Conservation (phyloP, 2,888 invertebrate species). For the Melangyna quadrimaculata region DNA sequence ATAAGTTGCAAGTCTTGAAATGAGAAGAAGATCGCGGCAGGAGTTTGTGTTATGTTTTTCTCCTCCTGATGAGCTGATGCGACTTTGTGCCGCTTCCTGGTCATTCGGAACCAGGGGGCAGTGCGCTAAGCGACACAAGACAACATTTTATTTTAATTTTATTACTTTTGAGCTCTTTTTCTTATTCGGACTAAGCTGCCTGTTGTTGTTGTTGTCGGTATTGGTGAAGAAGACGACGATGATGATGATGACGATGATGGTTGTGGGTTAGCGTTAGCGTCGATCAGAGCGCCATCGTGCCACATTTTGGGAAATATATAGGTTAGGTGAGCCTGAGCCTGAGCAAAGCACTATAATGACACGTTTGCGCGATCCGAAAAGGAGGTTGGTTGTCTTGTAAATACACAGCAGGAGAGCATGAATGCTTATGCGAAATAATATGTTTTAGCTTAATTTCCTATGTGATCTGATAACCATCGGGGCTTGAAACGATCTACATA, state of each 20-base stretch:
- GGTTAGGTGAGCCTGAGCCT: conserved; percentile 44
- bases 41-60: not conserved
- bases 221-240: not conserved
- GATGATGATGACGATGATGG: not conserved
- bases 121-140: conserved; percentile 11
- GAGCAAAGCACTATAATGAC: conserved; percentile 47
- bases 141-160: conserved; percentile 8
- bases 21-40: conserved; percentile 2
- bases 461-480: conserved; percentile 25
- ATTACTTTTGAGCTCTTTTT: not conserved
- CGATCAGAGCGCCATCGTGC: conserved; percentile 46
- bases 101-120: conserved; percentile 24
- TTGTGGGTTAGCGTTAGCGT: conserved; percentile 1
- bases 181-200: not conserved
- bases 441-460: conserved; percentile 46
- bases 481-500: conserved; percentile 8
- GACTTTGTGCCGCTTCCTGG: conserved; percentile 44
- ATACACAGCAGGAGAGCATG: conserved; percentile 24
- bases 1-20: not conserved
- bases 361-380: conserved; percentile 38
- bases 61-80: not conserved
- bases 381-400: conserved; percentile 41
- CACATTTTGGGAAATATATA: conserved; percentile 44
- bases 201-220: not conserved
- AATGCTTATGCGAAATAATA: conserved; percentile 52